These are phyloP conservation scores for Nyleta sp. DNA, from an alignment of 2,888 invertebrate genomes.

Conservation along the genomic window DNA sequence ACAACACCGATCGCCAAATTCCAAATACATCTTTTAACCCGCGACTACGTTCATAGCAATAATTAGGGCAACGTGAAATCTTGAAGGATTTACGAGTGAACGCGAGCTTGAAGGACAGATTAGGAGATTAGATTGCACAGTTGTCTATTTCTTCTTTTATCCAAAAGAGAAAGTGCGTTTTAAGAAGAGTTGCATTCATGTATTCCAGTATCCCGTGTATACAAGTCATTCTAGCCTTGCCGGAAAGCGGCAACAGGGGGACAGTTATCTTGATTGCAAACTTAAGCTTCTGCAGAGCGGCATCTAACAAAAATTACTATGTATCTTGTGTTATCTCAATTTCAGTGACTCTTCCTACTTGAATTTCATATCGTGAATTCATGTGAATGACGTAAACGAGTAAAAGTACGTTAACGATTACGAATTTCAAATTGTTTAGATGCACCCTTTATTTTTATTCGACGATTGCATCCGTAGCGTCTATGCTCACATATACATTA, in stretches of 20 bases:
- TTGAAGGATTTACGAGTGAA: not conserved
- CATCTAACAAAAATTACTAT: conserved; percentile 22
- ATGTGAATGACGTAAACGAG: not conserved
- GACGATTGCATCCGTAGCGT: not conserved
- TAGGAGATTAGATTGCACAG: conserved; percentile 32
- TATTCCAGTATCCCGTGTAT: conserved; percentile 27
- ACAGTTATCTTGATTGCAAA: conserved; percentile 45
- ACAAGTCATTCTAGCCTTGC: conserved; percentile 27
- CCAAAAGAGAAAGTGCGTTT: conserved; percentile 31
- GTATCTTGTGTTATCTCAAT: conserved; percentile 30
- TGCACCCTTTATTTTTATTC: not conserved
- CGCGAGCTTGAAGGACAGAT: conserved; percentile 27
- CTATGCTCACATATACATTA: conserved; percentile 22
- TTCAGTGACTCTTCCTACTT: conserved; percentile 15
- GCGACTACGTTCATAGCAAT: too few species aligned
- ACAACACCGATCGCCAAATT: not conserved
- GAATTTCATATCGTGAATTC: conserved; percentile 4
- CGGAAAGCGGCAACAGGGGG: conserved; percentile 14
- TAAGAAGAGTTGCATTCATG: conserved; percentile 16
- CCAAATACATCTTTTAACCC: conserved; percentile 25
- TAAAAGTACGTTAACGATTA: conserved; percentile 10
- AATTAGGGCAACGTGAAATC: too few species aligned
- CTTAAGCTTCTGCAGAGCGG: conserved; percentile 1
- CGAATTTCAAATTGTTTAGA: conserved; percentile 5
- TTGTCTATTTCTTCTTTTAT: not conserved